Evolutionary conservation across 2,888 invertebrate genomes (phyloP), one percentile per base, ranked within the genome.

Genomic region (Saturnia japonica): DNA sequence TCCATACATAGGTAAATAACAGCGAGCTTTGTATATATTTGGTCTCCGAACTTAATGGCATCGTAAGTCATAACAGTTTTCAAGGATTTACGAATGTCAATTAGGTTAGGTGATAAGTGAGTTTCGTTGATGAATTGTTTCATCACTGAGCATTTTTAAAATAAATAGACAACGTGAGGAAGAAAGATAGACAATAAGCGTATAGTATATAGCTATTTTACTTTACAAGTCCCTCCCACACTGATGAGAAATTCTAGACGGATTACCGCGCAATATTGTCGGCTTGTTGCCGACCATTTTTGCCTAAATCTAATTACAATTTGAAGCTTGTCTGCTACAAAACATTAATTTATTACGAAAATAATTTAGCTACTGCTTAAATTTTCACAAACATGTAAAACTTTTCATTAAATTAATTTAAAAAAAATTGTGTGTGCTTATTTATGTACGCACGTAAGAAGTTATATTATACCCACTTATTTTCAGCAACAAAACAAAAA

Each of bases 191-290:
- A 25, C 25, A 60, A 60, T 19, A 12, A 14, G 25, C 57, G 57
- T 60, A 28, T 25, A 12, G 47, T 19, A 60, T 25, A 25, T 14
- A 28, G 25, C 1, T 60, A 60, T 60, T 28, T 6, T 60, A 60
- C 11, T 60, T 60, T 60, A 60, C 16, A 60, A 60, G 57, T 4
- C 4, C 25, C 28, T 14, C 25, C 28, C 57, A 28, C 25, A 60
- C 14, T 25, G 54, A 54, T 54, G 54, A 54, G 57, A 60, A 60
- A 60, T 60, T 60, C 57, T 25, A 60, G 57, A 60, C 28, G 14
- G 57, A 60, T 25, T 14, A 14, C 14, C 57, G 25, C 57, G 28
- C 57, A 60, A 28, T 60, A 25, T 14, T 25, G 57, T 28, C 14
- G 57, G 25, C 25, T 14, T 25, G 25, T 14, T 19, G 16, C 19